Conservation (phyloP, 2,888 invertebrate genomes). For the Netelia fuscicornis region DNA sequence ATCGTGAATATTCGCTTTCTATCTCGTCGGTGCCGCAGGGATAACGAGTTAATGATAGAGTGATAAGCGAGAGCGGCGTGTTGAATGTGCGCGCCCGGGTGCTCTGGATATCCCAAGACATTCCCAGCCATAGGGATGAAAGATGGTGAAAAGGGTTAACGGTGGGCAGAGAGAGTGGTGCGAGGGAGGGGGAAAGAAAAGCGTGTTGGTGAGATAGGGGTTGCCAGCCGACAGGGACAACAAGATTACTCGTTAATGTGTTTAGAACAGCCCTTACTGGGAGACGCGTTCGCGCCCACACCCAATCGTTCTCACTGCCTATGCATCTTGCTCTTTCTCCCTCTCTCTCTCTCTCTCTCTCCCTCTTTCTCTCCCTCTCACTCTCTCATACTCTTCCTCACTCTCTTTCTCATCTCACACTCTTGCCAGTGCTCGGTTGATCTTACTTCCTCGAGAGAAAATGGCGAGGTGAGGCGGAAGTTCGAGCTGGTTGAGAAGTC, state of each 20-base stretch:
- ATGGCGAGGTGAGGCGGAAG: slow-evolving; percentile 20
- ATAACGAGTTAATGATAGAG: slow-evolving; percentile 78
- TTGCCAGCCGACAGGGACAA: slow-evolving; percentile 72
- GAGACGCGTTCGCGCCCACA: slow-evolving; percentile 59
- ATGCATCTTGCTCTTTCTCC: slow-evolving; percentile 21
- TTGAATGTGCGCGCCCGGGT: slow-evolving; percentile 24
- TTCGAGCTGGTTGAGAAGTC: slow-evolving; percentile 18
- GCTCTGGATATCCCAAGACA: slow-evolving; percentile 23
- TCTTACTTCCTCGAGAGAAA: slow-evolving; percentile 24
- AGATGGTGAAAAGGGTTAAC: slow-evolving; percentile 40
- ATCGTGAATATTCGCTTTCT: slow-evolving; percentile 59
- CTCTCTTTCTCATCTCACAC: no score
- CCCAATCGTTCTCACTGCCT: slow-evolving; percentile 23
- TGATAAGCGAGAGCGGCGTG: slow-evolving; percentile 72
- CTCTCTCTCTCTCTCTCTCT: slow-evolving; percentile 46
- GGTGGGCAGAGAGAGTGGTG: slow-evolving; percentile 1
- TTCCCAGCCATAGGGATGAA: slow-evolving; percentile 47
- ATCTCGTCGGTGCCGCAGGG: slow-evolving; percentile 62
- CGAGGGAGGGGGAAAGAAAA: background rate
- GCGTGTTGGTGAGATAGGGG: slow-evolving; percentile 71
- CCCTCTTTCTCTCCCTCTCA: slow-evolving; percentile 10
- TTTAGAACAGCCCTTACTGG: slow-evolving; percentile 76
- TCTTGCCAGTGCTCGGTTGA: slow-evolving; percentile 35
- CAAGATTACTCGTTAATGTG: slow-evolving; percentile 79
- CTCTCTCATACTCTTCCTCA: slow-evolving; percentile 55